phyloP scores from a whole-genome alignment of 2,113 vertebrate species.

The Perca fluviatilis region DNA sequence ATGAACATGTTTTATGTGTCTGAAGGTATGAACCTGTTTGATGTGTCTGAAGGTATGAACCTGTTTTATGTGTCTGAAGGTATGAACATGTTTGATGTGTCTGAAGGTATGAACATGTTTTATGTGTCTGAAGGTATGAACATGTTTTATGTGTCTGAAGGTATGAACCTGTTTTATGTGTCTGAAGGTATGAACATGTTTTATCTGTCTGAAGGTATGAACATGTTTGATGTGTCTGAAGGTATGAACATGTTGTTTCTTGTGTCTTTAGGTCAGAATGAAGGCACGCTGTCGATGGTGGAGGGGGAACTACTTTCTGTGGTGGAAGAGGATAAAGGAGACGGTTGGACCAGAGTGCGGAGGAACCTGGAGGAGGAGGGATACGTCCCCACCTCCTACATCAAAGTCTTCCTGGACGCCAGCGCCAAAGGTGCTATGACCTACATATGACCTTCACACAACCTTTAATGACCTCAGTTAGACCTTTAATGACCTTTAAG shows the following conservation, averaged over 20 bases:
- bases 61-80: no score
- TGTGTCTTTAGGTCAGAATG: conserved; percentile 91
- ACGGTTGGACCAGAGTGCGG: conserved; percentile 97
- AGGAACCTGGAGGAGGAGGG: conserved; percentile 95
- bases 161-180: no score
- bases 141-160: no score
- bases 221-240: no score
- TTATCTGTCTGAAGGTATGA: no score
- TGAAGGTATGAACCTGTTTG: no score
- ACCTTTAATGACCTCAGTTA: conserved; percentile 16
- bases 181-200: no score
- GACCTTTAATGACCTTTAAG: background rate
- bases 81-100: no score
- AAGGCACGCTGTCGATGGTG: conserved; percentile 94
- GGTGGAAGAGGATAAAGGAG: conserved; percentile 97
- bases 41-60: no score
- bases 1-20: no score
- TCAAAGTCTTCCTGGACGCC: conserved; percentile 96
- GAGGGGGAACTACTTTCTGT: conserved; percentile 95
- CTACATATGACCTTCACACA: conserved; percentile 57
- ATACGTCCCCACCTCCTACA: conserved; percentile 97
- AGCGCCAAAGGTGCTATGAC: conserved; percentile 98
- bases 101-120: no score
- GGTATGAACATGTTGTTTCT: background rate
- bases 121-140: no score